Evolutionary conservation across 2,113 vertebrate genomes (phyloP).

Genomic region (Lucifuga dentata): DNA sequence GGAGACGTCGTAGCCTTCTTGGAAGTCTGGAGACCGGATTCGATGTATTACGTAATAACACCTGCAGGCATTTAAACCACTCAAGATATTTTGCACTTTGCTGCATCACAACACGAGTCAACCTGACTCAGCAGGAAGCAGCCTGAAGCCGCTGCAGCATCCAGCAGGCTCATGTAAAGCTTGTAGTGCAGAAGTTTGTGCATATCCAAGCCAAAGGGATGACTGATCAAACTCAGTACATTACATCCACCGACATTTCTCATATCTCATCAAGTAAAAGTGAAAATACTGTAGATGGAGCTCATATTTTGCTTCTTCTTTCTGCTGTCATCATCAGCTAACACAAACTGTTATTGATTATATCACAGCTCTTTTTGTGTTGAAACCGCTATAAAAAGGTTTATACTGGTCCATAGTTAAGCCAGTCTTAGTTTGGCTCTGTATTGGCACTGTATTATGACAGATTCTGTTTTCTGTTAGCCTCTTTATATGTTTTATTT

Average conservation of each 20-base stretch:
- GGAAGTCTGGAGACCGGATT: constrained; percentile 5
- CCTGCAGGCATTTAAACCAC: constrained; percentile 20
- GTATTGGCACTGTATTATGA: no score
- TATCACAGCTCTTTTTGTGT: no score
- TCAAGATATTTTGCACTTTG: constrained; percentile 34
- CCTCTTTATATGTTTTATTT: no score
- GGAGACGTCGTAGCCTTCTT: constrained; percentile 28
- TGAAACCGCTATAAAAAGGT: no score
- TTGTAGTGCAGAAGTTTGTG: constrained; percentile 27
- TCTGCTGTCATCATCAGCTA: no score
- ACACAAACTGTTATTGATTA: no score
- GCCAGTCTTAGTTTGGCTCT: no score
- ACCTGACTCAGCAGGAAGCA: constrained; percentile 47
- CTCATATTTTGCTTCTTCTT: constrained; percentile 11
- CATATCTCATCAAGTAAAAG: constrained; percentile 16
- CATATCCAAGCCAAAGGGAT: constrained; percentile 65
- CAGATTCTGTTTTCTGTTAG: no score
- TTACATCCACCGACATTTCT: constrained; percentile 4
- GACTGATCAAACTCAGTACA: constrained; percentile 13
- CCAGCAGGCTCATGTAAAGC: constrained; percentile 37
- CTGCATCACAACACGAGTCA: constrained; percentile 49
- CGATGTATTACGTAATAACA: constrained; percentile 9
- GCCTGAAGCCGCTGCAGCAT: constrained; percentile 31
- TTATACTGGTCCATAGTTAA: no score
- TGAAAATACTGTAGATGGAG: constrained; percentile 10